phyloP scores from a whole-genome alignment of 2,888 invertebrate species.

The Thysanoteuthis rhombus region DNA sequence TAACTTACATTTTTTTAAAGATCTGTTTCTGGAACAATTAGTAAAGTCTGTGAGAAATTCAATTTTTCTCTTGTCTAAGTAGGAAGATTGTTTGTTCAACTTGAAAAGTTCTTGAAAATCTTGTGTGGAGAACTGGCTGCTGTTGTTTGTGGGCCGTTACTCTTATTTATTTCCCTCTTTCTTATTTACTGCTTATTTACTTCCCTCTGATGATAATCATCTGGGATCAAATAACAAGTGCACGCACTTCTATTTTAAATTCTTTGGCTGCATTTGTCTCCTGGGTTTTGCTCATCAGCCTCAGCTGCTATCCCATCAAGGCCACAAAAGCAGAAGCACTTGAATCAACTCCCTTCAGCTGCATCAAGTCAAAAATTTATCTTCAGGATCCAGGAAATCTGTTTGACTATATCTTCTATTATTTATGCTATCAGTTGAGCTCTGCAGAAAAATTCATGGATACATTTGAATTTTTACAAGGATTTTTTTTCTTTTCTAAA shows the following conservation, averaged over 20 bases:
- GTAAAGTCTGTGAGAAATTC: too few species aligned
- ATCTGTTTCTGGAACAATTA: too few species aligned
- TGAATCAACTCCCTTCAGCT: background rate
- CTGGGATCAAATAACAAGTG: slow-evolving; percentile 12
- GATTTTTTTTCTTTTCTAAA: too few species aligned
- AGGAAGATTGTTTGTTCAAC: too few species aligned
- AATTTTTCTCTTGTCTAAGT: too few species aligned
- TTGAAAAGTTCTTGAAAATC: too few species aligned
- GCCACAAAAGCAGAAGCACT: background rate
- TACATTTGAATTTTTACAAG: too few species aligned
- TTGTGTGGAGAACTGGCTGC: background rate
- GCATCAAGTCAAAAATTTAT: background rate
- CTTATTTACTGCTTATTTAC: too few species aligned
- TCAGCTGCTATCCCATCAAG: background rate
- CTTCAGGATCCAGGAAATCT: background rate
- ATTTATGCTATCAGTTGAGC: too few species aligned
- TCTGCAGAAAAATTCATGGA: too few species aligned
- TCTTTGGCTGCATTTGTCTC: background rate
- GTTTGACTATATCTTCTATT: background rate
- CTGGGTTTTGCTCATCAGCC: background rate
- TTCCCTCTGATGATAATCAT: background rate
- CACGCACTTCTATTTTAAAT: background rate
- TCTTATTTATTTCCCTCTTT: background rate
- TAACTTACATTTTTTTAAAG: too few species aligned
- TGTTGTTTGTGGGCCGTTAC: background rate